Conservation (phyloP, 2,888 invertebrate genomes). For the Helicoverpa assulta region DNA sequence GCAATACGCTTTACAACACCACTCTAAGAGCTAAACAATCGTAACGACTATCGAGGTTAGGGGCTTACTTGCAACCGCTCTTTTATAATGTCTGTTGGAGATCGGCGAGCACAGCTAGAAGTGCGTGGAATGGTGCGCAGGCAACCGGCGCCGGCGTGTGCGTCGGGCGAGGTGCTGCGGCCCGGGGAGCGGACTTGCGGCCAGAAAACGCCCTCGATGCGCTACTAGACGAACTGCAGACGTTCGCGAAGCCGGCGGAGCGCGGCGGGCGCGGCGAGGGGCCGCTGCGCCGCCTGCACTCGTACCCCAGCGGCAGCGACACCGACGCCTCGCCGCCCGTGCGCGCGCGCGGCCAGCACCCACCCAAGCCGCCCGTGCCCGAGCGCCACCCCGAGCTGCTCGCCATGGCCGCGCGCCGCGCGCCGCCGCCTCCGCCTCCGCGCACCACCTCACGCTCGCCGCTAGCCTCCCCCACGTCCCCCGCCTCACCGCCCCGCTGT, state of each 20-base stretch:
- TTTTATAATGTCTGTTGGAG: conserved; percentile 77
- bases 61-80: conserved; percentile 78
- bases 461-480: conserved; percentile 95
- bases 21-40: conserved; percentile 8
- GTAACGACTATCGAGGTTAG: conserved; percentile 29
- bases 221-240: conserved; percentile 97
- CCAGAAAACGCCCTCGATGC: conserved; percentile 99
- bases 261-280: conserved; percentile 79
- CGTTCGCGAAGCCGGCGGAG: conserved; percentile 93
- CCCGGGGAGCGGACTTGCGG: conserved; percentile 87
- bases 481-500: conserved; percentile 91
- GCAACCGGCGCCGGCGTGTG: conserved; percentile 76
- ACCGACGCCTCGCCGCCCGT: conserved; percentile 94
- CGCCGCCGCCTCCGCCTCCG: conserved; percentile 97
- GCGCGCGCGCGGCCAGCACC: conserved; percentile 90
- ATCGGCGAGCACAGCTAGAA: conserved; percentile 81
- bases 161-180: conserved; percentile 75
- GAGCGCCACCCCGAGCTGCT: conserved; percentile 95
- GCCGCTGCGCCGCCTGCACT: conserved; percentile 94
- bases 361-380: conserved; percentile 94
- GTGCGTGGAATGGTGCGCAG: conserved; percentile 84
- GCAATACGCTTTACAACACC: conserved; percentile 62
- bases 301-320: conserved; percentile 96
- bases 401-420: conserved; percentile 92
- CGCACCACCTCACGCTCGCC: conserved; percentile 97